phyloP scores from a whole-genome alignment of 2,113 vertebrate species.

The Urocynchramus pylzowi region DNA sequence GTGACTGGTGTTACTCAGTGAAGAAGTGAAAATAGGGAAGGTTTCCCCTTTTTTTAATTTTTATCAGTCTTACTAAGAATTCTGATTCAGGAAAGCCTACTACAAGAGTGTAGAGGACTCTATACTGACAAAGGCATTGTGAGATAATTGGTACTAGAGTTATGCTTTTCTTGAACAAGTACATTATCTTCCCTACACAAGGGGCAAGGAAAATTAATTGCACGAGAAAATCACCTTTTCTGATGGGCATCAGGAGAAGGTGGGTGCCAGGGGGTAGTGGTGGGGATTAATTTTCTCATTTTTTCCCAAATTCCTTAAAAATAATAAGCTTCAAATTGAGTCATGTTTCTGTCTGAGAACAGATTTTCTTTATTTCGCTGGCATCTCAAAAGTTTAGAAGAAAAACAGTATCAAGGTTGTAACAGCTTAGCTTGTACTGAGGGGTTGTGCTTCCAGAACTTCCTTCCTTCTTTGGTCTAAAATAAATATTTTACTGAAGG shows the following conservation, averaged over 20 bases:
- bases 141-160: neutral
- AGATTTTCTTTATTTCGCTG: neutral
- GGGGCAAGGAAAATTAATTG: neutral
- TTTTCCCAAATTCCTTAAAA: neutral
- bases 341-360: neutral
- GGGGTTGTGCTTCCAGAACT: neutral
- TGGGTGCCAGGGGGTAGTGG: neutral
- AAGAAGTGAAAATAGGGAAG: neutral
- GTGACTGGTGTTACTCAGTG: neutral
- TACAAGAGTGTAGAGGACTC: neutral
- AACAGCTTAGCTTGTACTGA: neutral
- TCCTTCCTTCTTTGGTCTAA: neutral
- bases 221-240: neutral
- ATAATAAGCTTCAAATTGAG: neutral
- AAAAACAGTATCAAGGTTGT: neutral
- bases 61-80: neutral
- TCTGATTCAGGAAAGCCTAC: neutral
- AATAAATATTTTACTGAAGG: neutral
- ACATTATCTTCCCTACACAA: neutral
- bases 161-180: neutral
- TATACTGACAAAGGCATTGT: neutral
- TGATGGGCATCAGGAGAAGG: neutral
- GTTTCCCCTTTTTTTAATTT: neutral
- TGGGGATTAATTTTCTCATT: neutral
- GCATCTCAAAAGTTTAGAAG: neutral